These are phyloP conservation scores for Diphyllodes magnificus DNA, from an alignment of 2,113 vertebrate species.

Conservation along the genomic window DNA sequence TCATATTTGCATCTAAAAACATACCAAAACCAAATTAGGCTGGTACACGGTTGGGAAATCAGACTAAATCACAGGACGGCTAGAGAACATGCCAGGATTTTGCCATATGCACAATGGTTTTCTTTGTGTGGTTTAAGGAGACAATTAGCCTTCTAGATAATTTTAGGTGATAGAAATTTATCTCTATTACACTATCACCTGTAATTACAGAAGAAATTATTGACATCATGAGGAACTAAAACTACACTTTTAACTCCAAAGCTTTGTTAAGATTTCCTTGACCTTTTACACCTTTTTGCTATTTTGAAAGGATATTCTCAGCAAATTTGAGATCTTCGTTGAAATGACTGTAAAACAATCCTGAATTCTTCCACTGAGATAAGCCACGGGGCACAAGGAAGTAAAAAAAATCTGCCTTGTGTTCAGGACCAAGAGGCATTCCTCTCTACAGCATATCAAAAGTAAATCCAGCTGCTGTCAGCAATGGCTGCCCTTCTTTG, in stretches of 20 bases:
- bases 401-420: neutral
- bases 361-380: neutral
- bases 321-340: neutral
- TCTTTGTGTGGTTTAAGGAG: neutral
- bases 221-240: slow-evolving; percentile 3
- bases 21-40: neutral
- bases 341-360: neutral
- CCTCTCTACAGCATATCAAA: neutral
- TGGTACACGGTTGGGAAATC: neutral
- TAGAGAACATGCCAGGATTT: neutral
- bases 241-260: neutral
- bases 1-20: neutral
- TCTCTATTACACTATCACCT: slow-evolving; percentile 14
- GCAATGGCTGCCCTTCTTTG: neutral
- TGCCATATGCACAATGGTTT: neutral
- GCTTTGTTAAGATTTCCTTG: neutral
- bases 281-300: neutral
- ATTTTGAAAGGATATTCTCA: neutral
- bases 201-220: neutral
- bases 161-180: slow-evolving; percentile 3
- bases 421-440: neutral
- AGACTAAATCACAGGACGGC: neutral
- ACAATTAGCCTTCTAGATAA: neutral
- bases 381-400: neutral
- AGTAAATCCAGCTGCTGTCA: neutral